Evolutionary conservation across 2,113 vertebrate species (phyloP).

Genomic region (Panthera leo): DNA sequence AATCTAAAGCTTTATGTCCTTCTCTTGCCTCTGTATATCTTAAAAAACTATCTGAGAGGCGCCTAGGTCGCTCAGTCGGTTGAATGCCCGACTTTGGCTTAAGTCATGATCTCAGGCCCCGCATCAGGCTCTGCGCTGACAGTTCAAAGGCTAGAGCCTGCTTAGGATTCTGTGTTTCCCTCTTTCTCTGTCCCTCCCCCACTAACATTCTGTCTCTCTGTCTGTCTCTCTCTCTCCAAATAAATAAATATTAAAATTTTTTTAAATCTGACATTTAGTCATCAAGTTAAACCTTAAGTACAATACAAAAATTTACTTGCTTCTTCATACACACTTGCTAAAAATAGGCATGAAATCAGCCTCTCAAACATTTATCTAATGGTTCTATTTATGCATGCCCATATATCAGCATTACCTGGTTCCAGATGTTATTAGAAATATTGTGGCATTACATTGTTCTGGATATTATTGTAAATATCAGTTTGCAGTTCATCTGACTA

Average conservation of each 20-base stretch:
- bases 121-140: no score
- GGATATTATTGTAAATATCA: neutral
- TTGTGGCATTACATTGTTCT: neutral
- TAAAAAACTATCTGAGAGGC: neutral
- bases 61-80: no score
- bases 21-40: neutral
- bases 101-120: no score
- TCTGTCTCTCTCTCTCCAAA: no score
- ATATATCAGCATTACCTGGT: neutral
- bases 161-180: no score
- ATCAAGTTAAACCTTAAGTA: neutral
- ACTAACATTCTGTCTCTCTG: no score
- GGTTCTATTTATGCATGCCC: neutral
- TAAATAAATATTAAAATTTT: no score
- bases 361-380: neutral
- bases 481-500: neutral
- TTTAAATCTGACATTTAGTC: neutral
- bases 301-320: neutral
- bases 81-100: no score
- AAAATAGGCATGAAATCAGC: neutral
- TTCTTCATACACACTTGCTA: neutral
- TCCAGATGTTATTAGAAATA: neutral
- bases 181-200: no score
- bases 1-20: neutral
- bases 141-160: no score